Conservation (phyloP, 2,797 vertebrate species). For the Anomalospiza imberbis region DNA sequence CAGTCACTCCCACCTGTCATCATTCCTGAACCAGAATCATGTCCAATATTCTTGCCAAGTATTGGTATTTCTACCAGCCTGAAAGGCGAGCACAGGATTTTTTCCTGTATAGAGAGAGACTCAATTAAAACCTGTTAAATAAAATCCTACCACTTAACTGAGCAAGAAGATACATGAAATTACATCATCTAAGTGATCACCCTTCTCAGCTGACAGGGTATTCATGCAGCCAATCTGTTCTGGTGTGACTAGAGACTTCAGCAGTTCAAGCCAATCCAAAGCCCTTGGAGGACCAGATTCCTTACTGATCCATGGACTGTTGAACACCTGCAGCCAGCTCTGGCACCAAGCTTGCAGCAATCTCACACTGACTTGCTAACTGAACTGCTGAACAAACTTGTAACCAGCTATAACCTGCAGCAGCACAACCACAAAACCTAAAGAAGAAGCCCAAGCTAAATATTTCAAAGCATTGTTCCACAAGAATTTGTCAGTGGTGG, state of each 20-base stretch:
- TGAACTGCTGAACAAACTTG: background rate
- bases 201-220: background rate
- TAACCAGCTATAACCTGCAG: constrained; percentile 6
- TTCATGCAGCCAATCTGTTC: background rate
- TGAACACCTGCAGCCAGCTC: background rate
- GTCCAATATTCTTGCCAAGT: background rate
- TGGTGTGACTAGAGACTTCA: background rate
- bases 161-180: background rate
- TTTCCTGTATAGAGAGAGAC: background rate
- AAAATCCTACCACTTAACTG: background rate
- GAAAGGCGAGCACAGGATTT: background rate
- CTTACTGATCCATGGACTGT: background rate
- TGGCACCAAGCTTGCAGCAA: background rate
- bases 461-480: constrained; percentile 19
- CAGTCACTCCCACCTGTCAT: background rate
- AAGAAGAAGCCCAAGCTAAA: background rate
- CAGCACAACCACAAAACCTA: background rate
- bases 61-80: background rate
- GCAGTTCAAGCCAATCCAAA: background rate
- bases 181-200: background rate
- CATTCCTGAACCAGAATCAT: background rate
- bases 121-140: background rate
- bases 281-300: background rate
- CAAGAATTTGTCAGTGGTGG: constrained; percentile 22
- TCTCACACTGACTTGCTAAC: background rate